Evolutionary conservation across 2,113 vertebrate genomes (phyloP), one percentile per base, ranked within the genome.

Genomic region (Eretmochelys imbricata): DNA sequence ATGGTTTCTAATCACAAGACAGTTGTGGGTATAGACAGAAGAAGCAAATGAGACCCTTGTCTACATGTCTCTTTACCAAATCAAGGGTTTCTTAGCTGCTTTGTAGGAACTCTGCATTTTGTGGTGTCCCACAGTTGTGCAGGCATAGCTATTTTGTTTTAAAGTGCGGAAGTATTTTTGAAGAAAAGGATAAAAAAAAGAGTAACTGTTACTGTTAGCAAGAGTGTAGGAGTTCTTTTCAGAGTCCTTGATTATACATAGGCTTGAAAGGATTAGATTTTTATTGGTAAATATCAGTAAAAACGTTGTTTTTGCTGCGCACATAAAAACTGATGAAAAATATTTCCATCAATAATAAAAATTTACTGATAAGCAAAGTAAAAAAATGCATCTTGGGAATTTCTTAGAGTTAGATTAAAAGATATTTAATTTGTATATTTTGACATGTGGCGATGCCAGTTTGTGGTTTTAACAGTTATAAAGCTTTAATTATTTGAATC

Each of bases 61-160:
- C 19, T 79, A 13, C 57, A 27, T 54, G 22, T 38, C 2, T 49
- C 24, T 84, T 84, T 79, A 59, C 87, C 62, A 88, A 89, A 84
- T 84, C 17, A 81, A 94, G 29, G 54, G 54, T 89, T 84, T 79
- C 87, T 53, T 87, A 89, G 10, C 14, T 59, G 82, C 46, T 86
- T 91, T 89, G 62, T 25, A 85, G 35, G 72, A 93, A 51, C 75
- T 69, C 57, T 88, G 13, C 4, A 0, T 88, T 97, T 95, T 96
- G 35, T 90, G 80, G 51, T 55, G 19, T 82, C 29, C 20, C 22
- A 91, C 22, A 25, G 17, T 85, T 96, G 46, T 62, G 13, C 13
- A 65, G 7, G 62, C 48, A 3, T 8, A 57, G 42, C 25, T 3
- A 2, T 90, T 90, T 80, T 29, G 80, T 51, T 46, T 88, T 92